Conservation (phyloP, 2,797 vertebrate species). For the Poecile montanus region DNA sequence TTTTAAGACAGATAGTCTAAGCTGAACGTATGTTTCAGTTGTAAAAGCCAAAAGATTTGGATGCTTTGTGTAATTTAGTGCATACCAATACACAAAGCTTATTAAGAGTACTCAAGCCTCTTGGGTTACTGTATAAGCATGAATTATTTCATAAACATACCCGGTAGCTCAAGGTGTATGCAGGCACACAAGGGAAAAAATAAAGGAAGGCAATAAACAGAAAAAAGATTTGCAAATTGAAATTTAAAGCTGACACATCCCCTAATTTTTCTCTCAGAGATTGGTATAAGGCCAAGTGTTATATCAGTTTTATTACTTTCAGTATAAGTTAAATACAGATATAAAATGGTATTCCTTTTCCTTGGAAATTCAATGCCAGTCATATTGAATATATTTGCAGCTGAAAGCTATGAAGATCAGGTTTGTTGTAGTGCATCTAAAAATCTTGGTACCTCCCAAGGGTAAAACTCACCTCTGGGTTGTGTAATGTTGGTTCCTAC, state of each 20-base stretch:
- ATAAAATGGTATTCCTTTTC: not conserved
- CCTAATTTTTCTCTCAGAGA: not conserved
- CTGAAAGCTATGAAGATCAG: not conserved
- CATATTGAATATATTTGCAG: not conserved
- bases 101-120: not conserved
- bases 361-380: not conserved
- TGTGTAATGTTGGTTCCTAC: too few species aligned
- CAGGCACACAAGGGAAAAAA: not conserved
- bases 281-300: not conserved
- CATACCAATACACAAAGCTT: not conserved
- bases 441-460: too few species aligned
- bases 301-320: not conserved
- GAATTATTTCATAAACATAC: not conserved
- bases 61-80: not conserved
- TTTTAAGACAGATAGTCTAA: not conserved
- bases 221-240: not conserved
- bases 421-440: too few species aligned
- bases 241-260: not conserved
- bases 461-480: too few species aligned
- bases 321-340: not conserved
- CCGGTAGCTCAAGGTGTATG: not conserved
- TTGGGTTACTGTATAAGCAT: not conserved
- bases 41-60: not conserved
- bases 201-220: rapidly evolving
- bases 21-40: not conserved